phyloP scores from a whole-genome alignment of 2,888 invertebrate genomes.

The Brachypterus glaber region DNA sequence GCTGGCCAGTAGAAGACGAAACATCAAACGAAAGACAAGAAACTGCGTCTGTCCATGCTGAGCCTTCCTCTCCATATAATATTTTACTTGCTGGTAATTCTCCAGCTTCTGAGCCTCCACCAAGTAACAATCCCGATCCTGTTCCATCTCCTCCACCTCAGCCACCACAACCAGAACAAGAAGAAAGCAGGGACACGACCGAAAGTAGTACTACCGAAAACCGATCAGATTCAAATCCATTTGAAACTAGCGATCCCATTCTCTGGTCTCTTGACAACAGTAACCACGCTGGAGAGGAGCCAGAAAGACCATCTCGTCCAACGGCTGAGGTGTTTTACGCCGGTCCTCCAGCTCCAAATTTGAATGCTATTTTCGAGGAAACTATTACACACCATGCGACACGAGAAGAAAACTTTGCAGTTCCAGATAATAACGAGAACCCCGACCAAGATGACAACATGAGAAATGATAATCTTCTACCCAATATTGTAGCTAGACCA shows the following conservation, averaged over 20 bases:
- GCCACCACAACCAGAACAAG: not conserved
- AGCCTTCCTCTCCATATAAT: not conserved
- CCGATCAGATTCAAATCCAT: constrained; percentile 17
- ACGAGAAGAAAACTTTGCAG: constrained; percentile 7
- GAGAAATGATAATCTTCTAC: no score
- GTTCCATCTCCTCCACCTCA: constrained; percentile 3
- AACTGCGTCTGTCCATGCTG: constrained; percentile 7
- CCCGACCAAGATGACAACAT: not conserved
- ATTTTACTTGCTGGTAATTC: not conserved
- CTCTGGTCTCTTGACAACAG: no score
- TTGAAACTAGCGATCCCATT: no score
- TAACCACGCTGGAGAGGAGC: no score
- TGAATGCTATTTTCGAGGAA: constrained; percentile 24
- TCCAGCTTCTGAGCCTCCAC: no score
- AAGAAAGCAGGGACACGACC: not conserved
- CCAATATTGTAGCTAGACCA: no score
- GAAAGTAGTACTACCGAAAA: not conserved
- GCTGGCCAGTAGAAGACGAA: constrained; percentile 24
- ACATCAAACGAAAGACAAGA: constrained; percentile 16
- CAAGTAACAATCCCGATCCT: no score
- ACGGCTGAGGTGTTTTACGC: not conserved
- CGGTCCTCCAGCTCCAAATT: constrained; percentile 14
- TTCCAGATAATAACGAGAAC: constrained; percentile 4
- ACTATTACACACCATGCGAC: constrained; percentile 18
- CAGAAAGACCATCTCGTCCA: no score